Base-by-base conservation (phyloP, 2,888 invertebrate genomes). In the Athetis lepigone region DNA sequence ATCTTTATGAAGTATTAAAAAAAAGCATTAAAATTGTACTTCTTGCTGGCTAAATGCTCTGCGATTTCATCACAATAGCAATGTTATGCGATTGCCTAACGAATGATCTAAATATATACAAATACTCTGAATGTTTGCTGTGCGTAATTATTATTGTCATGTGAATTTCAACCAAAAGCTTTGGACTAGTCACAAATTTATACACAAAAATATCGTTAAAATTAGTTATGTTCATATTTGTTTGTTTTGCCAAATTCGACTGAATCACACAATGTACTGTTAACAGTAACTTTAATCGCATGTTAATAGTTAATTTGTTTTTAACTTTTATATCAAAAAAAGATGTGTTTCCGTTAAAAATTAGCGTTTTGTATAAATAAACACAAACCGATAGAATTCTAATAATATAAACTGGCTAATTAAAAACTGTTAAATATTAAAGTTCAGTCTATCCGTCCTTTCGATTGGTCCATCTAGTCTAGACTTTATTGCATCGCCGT, bases 101-200 rank as follows among this genome's bases (percentile, higher is more conserved):
- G 25, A 70, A 55, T 55, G 7, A 25, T 18, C 25, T 18, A 46
- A 70, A 66, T 33, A 33, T 13, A 13, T 33, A 33, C 4, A 33
- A 13, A 65, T 65, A 70, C 27, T 9, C 18, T 13, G 33, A 40
- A 50, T 19, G 2, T 60, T 18, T 46, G 50, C 51, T 59, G 54
- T 6, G 50, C 43, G 23, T 33, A 19, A 19, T 23, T 47, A 43
- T 47, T 68, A 51, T 33, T 33, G 33, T 33, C 39, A 33, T 59
- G 33, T 29, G 37, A 66, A 43, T 66, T 60, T 66, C 19, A 55
- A 65, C 43, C 25, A 21, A 62, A 64, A 57, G 19, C 8, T 13
- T 56, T 60, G 71, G 60, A 71, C 66, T 60, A 55, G 47, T 56
- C 43, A 66, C 70, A 70, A 70, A 42, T 50, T 46, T 25, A 58